These are phyloP conservation scores for Temnothorax ravouxi DNA, from an alignment of 2,888 invertebrate species.

Conservation along the genomic window DNA sequence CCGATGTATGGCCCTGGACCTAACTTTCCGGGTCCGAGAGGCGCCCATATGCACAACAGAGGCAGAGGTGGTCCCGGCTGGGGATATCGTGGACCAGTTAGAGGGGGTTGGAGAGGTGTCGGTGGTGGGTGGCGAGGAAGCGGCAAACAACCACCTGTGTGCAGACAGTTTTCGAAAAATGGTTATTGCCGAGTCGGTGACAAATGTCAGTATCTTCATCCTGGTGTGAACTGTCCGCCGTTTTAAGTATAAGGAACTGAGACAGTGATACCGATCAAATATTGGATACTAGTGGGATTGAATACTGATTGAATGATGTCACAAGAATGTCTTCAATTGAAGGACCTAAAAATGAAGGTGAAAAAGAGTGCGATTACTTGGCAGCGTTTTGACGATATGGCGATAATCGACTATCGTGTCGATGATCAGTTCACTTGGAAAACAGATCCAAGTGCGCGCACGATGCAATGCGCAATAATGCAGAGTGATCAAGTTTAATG, in stretches of 20 bases:
- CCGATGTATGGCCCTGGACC: constrained; percentile 81
- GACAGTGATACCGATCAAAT: neutral
- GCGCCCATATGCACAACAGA: constrained; percentile 80
- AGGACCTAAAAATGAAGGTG: neutral
- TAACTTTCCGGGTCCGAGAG: constrained; percentile 82
- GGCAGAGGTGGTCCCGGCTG: constrained; percentile 84
- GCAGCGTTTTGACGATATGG: neutral
- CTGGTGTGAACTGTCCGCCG: constrained; percentile 89
- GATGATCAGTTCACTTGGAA: neutral
- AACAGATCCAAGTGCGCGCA: neutral
- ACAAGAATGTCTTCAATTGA: constrained; percentile 4
- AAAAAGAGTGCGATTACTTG: neutral
- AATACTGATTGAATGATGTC: neutral
- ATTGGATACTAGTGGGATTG: neutral
- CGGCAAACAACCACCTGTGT: constrained; percentile 87
- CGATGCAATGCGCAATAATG: too few relatives aligned
- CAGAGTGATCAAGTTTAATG: neutral
- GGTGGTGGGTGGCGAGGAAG: constrained; percentile 87
- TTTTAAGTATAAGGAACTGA: constrained; percentile 74
- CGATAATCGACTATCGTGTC: neutral
- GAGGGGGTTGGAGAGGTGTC: constrained; percentile 87
- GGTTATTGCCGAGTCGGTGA: constrained; percentile 94
- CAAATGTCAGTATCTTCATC: constrained; percentile 94
- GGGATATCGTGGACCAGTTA: constrained; percentile 85
- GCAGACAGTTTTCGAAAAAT: constrained; percentile 93